Evolutionary conservation across 1,140 invertebrate species (phyloP).

Genomic region (Manduca sexta): DNA sequence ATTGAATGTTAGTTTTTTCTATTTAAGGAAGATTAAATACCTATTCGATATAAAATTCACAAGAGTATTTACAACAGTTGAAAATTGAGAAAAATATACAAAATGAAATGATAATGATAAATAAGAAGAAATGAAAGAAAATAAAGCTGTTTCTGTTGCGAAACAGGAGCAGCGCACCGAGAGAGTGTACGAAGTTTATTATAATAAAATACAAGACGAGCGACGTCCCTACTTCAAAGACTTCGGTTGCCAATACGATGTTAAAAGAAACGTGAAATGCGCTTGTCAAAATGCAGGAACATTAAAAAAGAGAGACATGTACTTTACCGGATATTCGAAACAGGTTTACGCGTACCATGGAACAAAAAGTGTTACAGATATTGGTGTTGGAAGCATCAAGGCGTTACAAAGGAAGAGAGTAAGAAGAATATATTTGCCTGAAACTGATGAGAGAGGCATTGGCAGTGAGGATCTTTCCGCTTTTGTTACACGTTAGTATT

Average conservation of each 20-base stretch:
- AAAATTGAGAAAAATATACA: neutral
- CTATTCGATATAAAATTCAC: no score
- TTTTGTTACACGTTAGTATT: conserved; percentile 26
- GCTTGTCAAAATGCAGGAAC: conserved; percentile 26
- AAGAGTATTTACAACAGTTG: no score
- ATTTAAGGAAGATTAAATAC: no score
- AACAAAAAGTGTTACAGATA: conserved; percentile 28
- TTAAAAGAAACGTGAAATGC: conserved; percentile 25
- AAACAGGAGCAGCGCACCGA: conserved; percentile 14
- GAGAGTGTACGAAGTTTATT: neutral
- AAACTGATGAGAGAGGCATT: conserved; percentile 35
- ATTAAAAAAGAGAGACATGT: conserved; percentile 17
- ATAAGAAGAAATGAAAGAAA: conserved; percentile 59
- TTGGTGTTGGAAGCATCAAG: conserved; percentile 40
- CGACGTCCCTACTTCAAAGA: conserved; percentile 10
- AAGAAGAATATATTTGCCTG: conserved; percentile 38
- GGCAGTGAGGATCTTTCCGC: conserved; percentile 29
- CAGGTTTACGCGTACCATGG: conserved; percentile 32
- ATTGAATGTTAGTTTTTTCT: no score
- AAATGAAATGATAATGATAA: conserved; percentile 39
- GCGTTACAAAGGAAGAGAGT: conserved; percentile 29
- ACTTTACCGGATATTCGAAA: conserved; percentile 21
- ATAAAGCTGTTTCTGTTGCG: conserved; percentile 32
- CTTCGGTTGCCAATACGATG: conserved; percentile 34
- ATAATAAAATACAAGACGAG: neutral